Evolutionary conservation across 1,140 invertebrate genomes (phyloP), one percentile per base, ranked within the genome.

Genomic region (Gryllus bimaculatus): DNA sequence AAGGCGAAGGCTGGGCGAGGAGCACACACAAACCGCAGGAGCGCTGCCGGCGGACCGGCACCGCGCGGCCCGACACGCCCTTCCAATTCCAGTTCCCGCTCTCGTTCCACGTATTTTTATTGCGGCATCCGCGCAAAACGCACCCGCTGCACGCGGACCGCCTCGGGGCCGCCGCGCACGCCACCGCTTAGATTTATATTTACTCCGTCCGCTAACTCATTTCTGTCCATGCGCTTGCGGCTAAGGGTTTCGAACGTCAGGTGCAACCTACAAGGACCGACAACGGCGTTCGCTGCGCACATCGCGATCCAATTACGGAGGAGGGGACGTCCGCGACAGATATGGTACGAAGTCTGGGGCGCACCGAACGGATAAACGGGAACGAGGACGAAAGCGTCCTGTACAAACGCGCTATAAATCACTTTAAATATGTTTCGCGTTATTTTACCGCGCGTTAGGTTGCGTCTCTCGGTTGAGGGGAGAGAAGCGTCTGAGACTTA

Each of bases 391-490:
- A 66, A 66, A 66, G 7, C 54, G 7, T 66, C 7, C 10, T 18
- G 54, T 66, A 66, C 7, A 66, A 66, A 66, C 54, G 54, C 7
- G 54, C 54, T 66, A 66, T 66, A 66, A 66, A 66, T 66, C 54
- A 66, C 54, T 66, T 66, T 66, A 66, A 66, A 66, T 66, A 66
- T 66, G 54, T 66, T 66, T 66, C 54, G 54, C 54, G 54, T 66
- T 66, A 66, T 66, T 66, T 66, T 66, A 66, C 54, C 2, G 54
- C 54, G 54, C 10, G 18, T 66, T 13, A 18, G 54, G 54, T 66
- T 66, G 54, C 54, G 18, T 10, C 54, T 66, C 2, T 18, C 18
- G 54, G 10, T 66, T 18, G 18, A 66, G 54, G 10, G 54, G 18
- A 66, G 54, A 10, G 54, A 1, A 13, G 54, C 54, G 54, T 66